These are phyloP conservation scores for Amyelois transitella DNA, from an alignment of 1,140 invertebrate species.

Conservation along the genomic window DNA sequence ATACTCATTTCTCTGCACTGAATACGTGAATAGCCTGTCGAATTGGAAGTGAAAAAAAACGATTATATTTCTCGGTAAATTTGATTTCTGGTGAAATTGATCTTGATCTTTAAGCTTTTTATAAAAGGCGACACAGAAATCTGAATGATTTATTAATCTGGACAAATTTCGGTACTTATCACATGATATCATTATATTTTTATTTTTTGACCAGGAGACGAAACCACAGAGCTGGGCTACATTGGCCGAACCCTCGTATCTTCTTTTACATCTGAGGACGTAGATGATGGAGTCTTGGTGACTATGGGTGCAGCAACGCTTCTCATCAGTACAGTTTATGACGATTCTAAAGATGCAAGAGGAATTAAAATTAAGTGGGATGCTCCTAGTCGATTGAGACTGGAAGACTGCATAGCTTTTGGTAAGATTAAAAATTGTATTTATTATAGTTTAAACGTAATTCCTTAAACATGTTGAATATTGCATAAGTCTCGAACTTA, in stretches of 20 bases:
- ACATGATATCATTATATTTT: too few species aligned
- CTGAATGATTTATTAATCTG: too few species aligned
- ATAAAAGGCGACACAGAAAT: too few species aligned
- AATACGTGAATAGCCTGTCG: too few species aligned
- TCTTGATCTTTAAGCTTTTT: too few species aligned
- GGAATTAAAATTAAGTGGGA: slow-evolving; percentile 60
- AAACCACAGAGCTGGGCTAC: slow-evolving; percentile 34
- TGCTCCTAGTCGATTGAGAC: slow-evolving; percentile 26
- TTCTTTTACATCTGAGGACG: slow-evolving; percentile 27
- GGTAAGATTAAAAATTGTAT: slow-evolving; percentile 27
- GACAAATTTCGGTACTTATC: too few species aligned
- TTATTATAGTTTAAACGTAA: slow-evolving; percentile 1
- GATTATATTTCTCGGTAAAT: too few species aligned
- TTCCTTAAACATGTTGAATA: too few species aligned
- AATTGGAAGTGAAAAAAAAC: too few species aligned
- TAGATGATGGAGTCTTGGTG: slow-evolving; percentile 40
- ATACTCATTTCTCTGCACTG: too few species aligned
- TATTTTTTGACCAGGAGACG: slow-evolving; percentile 26
- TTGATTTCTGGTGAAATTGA: too few species aligned
- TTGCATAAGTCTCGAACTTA: too few species aligned
- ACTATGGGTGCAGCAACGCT: slow-evolving; percentile 37
- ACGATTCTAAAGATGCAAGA: slow-evolving; percentile 30
- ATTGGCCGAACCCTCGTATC: slow-evolving; percentile 48
- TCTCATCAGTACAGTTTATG: slow-evolving; percentile 38
- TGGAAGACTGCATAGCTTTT: slow-evolving; percentile 65